Evolutionary conservation across 2,888 invertebrate species (phyloP).

Genomic region (Heliconius ethilla): DNA sequence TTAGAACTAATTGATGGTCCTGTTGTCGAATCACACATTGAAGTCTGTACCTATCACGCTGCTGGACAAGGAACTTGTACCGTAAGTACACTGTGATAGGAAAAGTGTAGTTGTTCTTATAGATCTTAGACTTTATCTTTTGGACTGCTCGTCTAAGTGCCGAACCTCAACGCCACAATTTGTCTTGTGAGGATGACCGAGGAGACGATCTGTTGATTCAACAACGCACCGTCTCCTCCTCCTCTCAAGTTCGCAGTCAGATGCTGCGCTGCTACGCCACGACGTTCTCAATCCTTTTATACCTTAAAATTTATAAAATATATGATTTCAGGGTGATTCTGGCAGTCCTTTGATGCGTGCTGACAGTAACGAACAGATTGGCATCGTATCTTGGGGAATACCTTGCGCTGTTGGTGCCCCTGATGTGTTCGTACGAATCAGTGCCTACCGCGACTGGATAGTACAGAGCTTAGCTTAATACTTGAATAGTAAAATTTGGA

Average conservation of each 20-base stretch:
- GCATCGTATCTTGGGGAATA: constrained; percentile 63
- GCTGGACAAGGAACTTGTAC: constrained; percentile 58
- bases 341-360: constrained; percentile 56
- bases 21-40: constrained; percentile 56
- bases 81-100: constrained; percentile 50
- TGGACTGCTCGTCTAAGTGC: too few relatives aligned
- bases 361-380: constrained; percentile 49
- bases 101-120: background rate
- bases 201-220: too few relatives aligned
- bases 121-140: background rate
- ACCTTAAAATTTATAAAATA: too few relatives aligned
- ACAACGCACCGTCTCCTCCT: too few relatives aligned
- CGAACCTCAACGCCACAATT: too few relatives aligned
- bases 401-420: constrained; percentile 61
- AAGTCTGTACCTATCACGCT: constrained; percentile 60
- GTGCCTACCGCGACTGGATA: constrained; percentile 50
- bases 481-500: background rate
- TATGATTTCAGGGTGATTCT: constrained; percentile 56
- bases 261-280: too few relatives aligned
- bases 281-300: too few relatives aligned
- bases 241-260: too few relatives aligned
- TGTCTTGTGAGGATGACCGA: too few relatives aligned
- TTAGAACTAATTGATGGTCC: constrained; percentile 51
- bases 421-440: constrained; percentile 56
- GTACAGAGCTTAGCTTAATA: background rate